phyloP scores from a whole-genome alignment of 2,888 invertebrate species.

The Alcis repandata region DNA sequence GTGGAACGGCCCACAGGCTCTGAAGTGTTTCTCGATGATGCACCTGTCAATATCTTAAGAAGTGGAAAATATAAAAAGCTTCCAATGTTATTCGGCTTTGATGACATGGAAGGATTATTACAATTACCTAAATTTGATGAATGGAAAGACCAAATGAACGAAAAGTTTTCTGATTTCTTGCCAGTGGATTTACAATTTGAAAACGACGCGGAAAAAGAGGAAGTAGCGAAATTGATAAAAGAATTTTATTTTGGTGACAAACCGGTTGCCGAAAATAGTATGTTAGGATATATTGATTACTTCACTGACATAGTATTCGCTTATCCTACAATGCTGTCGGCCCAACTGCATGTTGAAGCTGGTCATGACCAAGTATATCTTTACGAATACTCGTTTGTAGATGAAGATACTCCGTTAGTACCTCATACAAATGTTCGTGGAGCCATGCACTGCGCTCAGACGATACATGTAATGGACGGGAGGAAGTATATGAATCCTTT shows the following conservation, averaged over 20 bases:
- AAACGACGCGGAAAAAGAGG: constrained; percentile 53
- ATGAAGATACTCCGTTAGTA: constrained; percentile 50
- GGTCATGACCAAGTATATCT: constrained; percentile 64
- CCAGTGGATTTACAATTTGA: constrained; percentile 64
- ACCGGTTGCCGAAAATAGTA: constrained; percentile 49
- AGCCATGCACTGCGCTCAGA: constrained; percentile 59
- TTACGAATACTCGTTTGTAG: constrained; percentile 63
- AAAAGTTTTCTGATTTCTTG: constrained; percentile 63
- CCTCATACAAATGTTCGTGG: constrained; percentile 54
- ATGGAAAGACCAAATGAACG: constrained; percentile 62
- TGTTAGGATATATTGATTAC: constrained; percentile 60
- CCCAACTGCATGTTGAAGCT: constrained; percentile 54
- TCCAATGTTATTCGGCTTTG: constrained; percentile 64
- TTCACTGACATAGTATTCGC: constrained; percentile 68
- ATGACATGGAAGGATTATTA: constrained; percentile 58
- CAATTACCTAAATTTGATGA: constrained; percentile 47
- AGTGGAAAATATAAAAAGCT: constrained; percentile 55
- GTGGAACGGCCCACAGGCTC: constrained; percentile 52
- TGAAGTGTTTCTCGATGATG: constrained; percentile 55
- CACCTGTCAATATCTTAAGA: constrained; percentile 60
- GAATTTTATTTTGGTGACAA: constrained; percentile 63
- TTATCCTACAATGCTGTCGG: constrained; percentile 53
- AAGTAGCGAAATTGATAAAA: constrained; percentile 56
- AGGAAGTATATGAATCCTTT: constrained; percentile 24
- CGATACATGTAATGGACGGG: constrained; percentile 49